A percentile compares a stretch with the other conserved stretches of the same genome.
These are phyloP conservation scores for Pollenia amentaria DNA, from an alignment of 2,888 invertebrate genomes.

Conservation along the genomic window DNA sequence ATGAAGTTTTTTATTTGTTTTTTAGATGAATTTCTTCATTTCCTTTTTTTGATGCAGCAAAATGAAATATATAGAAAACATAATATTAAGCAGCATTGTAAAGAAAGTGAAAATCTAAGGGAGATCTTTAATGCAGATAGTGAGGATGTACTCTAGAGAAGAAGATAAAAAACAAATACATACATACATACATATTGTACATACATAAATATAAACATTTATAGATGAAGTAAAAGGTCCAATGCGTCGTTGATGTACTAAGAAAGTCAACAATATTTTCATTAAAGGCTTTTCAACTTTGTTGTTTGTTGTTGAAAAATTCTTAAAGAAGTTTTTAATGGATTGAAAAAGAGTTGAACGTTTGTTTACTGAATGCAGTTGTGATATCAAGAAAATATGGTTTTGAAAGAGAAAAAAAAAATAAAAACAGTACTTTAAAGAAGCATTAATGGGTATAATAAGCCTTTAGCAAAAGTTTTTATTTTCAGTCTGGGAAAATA, in stretches of 20 bases:
- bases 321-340: not conserved
- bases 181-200: no score
- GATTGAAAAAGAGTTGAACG: not conserved
- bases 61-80: slow-evolving; percentile 25
- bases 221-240: not conserved
- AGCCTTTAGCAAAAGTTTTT: no score
- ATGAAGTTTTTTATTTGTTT: slow-evolving; percentile 71
- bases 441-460: no score
- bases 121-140: slow-evolving; percentile 23
- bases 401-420: no score
- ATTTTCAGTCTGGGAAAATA: no score
- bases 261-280: slow-evolving; percentile 55
- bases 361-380: no score
- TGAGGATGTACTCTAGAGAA: not conserved
- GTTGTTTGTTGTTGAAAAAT: not conserved
- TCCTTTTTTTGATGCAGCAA: slow-evolving; percentile 53
- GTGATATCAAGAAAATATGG: no score
- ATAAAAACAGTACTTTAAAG: no score
- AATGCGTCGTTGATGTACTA: not conserved
- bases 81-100: slow-evolving; percentile 42
- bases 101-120: slow-evolving; percentile 61
- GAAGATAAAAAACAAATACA: not conserved
- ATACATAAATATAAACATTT: no score
- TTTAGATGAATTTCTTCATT: slow-evolving; percentile 50
- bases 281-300: slow-evolving; percentile 26